Evolutionary conservation across 2,797 vertebrate species (phyloP).

Genomic region (Coilia nasus): DNA sequence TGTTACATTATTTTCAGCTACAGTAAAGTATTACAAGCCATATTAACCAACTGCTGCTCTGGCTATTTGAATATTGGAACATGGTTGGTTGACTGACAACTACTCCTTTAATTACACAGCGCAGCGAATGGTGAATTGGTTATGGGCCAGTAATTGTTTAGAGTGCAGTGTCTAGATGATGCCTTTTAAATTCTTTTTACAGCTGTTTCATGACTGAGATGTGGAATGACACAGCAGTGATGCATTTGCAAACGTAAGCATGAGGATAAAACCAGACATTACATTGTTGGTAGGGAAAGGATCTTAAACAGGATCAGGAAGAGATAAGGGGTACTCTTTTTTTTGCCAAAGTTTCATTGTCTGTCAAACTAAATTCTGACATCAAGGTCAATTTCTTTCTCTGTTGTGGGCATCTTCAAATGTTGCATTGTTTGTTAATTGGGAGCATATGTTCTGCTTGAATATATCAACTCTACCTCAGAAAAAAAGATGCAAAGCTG

Average conservation of each 20-base stretch:
- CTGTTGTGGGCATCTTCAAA: neutral
- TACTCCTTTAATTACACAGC: neutral
- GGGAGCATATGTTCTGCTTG: neutral
- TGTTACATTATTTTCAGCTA: neutral
- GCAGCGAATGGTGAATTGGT: neutral
- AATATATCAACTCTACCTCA: no score
- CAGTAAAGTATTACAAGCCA: neutral
- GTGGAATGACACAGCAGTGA: neutral
- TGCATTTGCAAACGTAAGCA: neutral
- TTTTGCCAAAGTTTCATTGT: neutral
- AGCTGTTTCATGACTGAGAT: neutral
- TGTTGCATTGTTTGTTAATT: neutral
- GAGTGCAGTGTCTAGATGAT: neutral
- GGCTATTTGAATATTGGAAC: no score
- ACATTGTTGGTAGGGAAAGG: no score
- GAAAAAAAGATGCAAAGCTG: neutral
- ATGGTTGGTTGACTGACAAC: neutral
- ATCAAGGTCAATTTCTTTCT: neutral
- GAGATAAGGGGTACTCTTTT: neutral
- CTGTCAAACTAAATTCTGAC: neutral
- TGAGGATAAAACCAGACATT: no score
- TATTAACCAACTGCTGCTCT: neutral
- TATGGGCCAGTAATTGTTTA: conserved; percentile 4
- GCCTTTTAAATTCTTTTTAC: neutral
- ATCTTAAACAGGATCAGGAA: neutral